Conservation (phyloP, 2,113 vertebrate species). For the Suncus etruscus region DNA sequence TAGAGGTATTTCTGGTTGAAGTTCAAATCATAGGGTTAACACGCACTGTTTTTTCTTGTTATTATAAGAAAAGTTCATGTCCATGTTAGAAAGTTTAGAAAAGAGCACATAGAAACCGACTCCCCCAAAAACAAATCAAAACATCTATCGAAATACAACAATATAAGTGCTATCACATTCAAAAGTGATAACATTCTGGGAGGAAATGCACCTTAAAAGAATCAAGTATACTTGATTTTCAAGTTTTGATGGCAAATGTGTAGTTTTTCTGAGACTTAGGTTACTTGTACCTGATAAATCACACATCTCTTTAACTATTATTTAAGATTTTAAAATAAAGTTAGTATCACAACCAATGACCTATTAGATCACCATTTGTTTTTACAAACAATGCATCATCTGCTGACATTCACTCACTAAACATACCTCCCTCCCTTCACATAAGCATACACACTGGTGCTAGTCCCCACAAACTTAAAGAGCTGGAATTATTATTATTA, state of each 20-base stretch:
- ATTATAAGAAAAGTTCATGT: neutral
- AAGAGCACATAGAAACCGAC: slow-evolving; percentile 20
- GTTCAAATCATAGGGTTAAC: slow-evolving; percentile 13
- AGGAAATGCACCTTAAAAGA: neutral
- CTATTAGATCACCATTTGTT: neutral
- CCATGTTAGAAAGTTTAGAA: slow-evolving; percentile 38
- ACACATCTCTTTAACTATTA: neutral
- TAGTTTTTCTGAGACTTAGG: slow-evolving; percentile 10
- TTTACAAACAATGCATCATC: neutral
- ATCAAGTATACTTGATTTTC: neutral
- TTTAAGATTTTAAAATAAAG: slow-evolving; percentile 40
- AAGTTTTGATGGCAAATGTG: neutral
- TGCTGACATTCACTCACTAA: neutral
- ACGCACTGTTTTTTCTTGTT: neutral
- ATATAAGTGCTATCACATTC: neutral
- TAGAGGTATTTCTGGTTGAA: slow-evolving; percentile 40
- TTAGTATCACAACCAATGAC: neutral
- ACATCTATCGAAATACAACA: neutral
- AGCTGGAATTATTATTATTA: too few relatives aligned
- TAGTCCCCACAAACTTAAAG: neutral
- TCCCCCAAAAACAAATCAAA: neutral
- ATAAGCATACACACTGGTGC: accelerated
- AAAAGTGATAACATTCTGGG: slow-evolving; percentile 1
- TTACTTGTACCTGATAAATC: neutral
- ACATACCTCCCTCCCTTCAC: neutral